These are phyloP conservation scores for Sterna hirundo DNA, from an alignment of 2,113 vertebrate species.

Conservation along the genomic window DNA sequence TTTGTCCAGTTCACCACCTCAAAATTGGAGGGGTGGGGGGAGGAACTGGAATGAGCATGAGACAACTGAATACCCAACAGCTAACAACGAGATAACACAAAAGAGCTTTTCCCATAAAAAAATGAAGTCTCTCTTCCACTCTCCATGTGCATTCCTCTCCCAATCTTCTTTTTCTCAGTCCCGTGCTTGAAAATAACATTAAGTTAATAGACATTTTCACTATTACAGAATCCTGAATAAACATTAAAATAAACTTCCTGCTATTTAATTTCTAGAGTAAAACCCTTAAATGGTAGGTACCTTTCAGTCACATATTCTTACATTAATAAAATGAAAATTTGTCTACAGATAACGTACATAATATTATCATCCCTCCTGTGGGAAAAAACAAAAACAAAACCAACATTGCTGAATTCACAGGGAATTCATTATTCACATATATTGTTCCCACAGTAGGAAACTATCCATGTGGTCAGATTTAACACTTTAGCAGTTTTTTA, in stretches of 20 bases:
- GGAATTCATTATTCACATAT: background rate
- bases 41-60: background rate
- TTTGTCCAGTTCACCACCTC: background rate
- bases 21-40: background rate
- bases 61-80: background rate
- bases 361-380: background rate
- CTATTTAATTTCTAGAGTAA: background rate
- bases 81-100: background rate
- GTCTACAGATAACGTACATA: background rate
- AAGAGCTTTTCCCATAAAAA: background rate
- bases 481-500: background rate
- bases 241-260: background rate
- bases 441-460: background rate
- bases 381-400: background rate
- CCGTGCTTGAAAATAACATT: background rate
- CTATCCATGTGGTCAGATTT: background rate
- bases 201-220: background rate
- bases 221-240: background rate
- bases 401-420: background rate
- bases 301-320: background rate
- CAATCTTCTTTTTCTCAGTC: background rate
- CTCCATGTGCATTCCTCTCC: background rate
- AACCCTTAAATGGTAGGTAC: background rate
- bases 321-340: background rate
- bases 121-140: background rate